These are phyloP conservation scores for Gavia stellata DNA, from an alignment of 2,113 vertebrate genomes.

Conservation along the genomic window DNA sequence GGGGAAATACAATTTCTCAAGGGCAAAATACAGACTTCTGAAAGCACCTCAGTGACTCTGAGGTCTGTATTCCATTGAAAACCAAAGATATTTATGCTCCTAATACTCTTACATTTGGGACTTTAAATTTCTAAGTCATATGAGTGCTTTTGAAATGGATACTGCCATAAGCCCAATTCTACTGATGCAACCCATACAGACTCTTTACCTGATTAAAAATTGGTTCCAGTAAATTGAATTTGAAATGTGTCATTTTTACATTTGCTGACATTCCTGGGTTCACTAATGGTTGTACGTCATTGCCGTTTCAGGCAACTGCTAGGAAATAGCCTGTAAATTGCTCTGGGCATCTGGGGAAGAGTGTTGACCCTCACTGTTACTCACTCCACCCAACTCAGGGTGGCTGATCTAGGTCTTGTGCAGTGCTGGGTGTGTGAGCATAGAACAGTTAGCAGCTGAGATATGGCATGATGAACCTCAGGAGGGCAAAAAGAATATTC, in stretches of 20 bases:
- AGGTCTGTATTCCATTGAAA: conserved; percentile 30
- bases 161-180: not conserved
- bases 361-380: not conserved
- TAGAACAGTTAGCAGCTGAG: not conserved
- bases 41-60: not conserved
- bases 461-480: not conserved
- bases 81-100: conserved; percentile 1
- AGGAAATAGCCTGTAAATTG: not conserved
- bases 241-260: conserved; percentile 29
- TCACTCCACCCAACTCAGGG: not conserved
- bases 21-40: conserved; percentile 30
- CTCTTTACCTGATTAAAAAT: conserved; percentile 46
- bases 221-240: conserved; percentile 53
- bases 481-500: not conserved
- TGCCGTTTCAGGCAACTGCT: not conserved
- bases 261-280: conserved; percentile 12
- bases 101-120: conserved; percentile 23
- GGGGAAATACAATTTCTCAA: conserved; percentile 47
- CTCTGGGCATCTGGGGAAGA: not conserved
- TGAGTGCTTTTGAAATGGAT: conserved; percentile 30
- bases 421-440: not conserved
- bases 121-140: not conserved
- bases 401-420: not conserved
- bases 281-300: not conserved
- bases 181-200: conserved; percentile 11